Base-by-base conservation (phyloP, 2,113 vertebrate genomes). In the Labeo catla region DNA sequence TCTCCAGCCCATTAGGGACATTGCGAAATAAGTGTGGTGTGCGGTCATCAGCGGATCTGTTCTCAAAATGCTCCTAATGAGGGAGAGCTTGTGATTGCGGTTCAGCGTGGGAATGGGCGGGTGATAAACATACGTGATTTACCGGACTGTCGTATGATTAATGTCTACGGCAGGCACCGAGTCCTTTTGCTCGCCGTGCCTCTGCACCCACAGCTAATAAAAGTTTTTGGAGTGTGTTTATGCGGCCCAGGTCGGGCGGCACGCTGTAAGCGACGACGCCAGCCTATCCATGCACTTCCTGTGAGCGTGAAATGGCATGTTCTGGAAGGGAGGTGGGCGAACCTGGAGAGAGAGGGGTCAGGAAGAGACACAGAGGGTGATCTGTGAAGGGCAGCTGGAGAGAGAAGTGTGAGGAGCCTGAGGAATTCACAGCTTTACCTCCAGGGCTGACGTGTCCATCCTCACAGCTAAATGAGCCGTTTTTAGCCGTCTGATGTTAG, bases 181-280 rank as follows among this genome's bases (percentile, higher is more conserved):
- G 84, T 88, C 89, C 85, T 87, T 88, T 89, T 85, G 47, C 57
- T 89, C 19, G 19, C 54, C 19, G 54, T 59, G 19, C 54, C 2
- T 59, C 90, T 91, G 86, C 91, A 90, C 87, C 86, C 87, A 87
- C 12, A 85, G 90, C 92, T 89, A 90, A 90, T 94, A 91, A 94
- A 94, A 92, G 87, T 92, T 93, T 91, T 93, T 90, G 88, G 90
- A 21, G 85, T 89, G 91, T 89, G 87, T 87, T 87, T 91, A 85
- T 87, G 85, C 86, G 34, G 81, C 85, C 57, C 57, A 65, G 65
- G 66, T 83, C 49, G 28, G 76, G 19, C 83, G 8, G 45, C 34
- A 6, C n/a, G 43, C 43, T 61, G 23, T 82, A 82, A 68, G 80
- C 70, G 28, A 68, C 10, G 34, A 43, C 36, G 12, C 82, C 39